Base-by-base conservation (phyloP, 2,797 vertebrate genomes). In the Phoeniculus purpureus region DNA sequence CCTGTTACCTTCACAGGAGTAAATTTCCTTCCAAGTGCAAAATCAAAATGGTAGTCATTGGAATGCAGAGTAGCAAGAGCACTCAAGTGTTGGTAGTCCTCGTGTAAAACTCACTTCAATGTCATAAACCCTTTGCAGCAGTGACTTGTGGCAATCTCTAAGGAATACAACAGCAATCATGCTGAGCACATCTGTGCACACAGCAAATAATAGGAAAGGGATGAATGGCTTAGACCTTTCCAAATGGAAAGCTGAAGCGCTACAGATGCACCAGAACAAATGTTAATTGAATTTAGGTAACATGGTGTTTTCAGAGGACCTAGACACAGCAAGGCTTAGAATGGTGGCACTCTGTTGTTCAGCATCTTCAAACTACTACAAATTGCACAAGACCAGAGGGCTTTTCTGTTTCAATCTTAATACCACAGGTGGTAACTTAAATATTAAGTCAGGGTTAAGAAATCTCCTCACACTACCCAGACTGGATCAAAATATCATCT, bases 101-200 rank as follows among this genome's bases (percentile, higher is more conserved):
- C 48, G 45, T 78, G 68, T 85, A 87, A 66, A 90, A 90, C 90
- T 87, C 48, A 17, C 67, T 86, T 92, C 83, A 84, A 17, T 80
- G 87, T 82, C 95, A 88, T 43, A 90, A 89, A 64, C 27, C 50
- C 34, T 91, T 54, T 71, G 87, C 89, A 82, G 88, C 61, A 40
- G 23, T 2, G 3, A 29, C 59, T 68, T 72, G 21, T 37, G 89
- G 32, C 51, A 21, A 45, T 80, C 90, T 66, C 86, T 67, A 74
- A 90, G 86, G 81, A 89, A 65, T 65, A 87, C 0, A 0, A 58
- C 31, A 61, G 75, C 81, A 85, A 84, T 51, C 65, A 29, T 75
- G 45, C 29, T 20, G 76, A 82, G 65, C 68, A 72, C 73, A 80
- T 76, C 84, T 87, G 65, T 56, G 29, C 72, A 78, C 50, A 78